Evolutionary conservation across 2,797 vertebrate species (phyloP).

Genomic region (Mormyrus hasselquistii): DNA sequence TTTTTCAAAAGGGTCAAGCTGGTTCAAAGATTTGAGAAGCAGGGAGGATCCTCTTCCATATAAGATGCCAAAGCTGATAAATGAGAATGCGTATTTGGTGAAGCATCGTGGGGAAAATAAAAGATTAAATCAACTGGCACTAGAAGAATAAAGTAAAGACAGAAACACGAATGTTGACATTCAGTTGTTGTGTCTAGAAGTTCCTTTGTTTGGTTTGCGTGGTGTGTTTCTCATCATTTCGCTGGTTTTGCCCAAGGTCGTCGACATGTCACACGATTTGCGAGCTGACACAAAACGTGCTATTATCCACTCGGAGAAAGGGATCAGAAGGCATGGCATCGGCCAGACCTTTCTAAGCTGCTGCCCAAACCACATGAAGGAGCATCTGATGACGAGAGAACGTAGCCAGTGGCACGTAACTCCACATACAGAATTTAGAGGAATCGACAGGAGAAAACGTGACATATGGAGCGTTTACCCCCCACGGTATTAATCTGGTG

Average conservation of each 20-base stretch:
- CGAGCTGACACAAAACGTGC: neutral
- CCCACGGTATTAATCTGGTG: neutral
- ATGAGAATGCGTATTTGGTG: conserved; percentile 12
- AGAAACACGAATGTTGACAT: conserved; percentile 9
- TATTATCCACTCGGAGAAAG: neutral
- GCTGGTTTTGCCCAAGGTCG: conserved; percentile 3
- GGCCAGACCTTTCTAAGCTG: neutral
- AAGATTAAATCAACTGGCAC: conserved; percentile 23
- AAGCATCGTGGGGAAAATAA: conserved; percentile 9
- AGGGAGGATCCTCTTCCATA: neutral
- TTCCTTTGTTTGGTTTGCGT: neutral
- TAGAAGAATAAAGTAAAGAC: conserved; percentile 12
- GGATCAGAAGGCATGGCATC: neutral
- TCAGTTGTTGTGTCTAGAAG: conserved; percentile 21
- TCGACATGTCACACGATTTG: neutral
- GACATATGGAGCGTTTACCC: neutral
- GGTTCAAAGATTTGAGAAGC: neutral
- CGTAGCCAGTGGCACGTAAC: neutral
- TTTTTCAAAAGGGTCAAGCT: conserved; percentile 15
- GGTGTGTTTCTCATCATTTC: neutral
- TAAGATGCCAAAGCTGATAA: conserved; percentile 19
- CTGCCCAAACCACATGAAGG: neutral
- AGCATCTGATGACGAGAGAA: neutral
- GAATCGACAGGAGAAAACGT: neutral
- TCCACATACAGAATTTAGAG: neutral